Evolutionary conservation across 2,113 vertebrate genomes (phyloP).

Genomic region (Chloroceryle aenea): DNA sequence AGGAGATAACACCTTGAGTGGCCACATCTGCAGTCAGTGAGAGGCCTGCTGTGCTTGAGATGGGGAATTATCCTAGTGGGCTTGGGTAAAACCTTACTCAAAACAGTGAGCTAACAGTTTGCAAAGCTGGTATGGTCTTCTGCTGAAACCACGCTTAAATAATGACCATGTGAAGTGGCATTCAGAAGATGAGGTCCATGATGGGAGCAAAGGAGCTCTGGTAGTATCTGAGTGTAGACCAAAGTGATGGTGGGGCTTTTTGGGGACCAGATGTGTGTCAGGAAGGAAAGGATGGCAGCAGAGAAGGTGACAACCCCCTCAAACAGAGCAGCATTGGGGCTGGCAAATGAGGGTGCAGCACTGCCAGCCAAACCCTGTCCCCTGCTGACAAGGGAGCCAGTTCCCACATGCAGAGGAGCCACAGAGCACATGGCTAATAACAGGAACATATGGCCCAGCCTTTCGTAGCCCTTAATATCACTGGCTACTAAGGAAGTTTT

Average conservation of each 20-base stretch:
- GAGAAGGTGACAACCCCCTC: neutral
- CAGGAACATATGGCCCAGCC: neutral
- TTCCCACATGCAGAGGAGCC: neutral
- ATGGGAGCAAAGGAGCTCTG: accelerated
- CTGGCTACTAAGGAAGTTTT: accelerated
- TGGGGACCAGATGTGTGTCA: neutral
- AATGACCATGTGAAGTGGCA: accelerated
- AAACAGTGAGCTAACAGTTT: neutral
- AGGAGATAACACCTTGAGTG: neutral
- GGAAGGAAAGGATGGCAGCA: neutral
- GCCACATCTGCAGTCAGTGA: neutral
- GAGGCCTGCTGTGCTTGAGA: neutral
- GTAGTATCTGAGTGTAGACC: neutral
- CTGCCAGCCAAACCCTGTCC: neutral
- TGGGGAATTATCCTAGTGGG: neutral
- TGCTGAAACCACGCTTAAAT: neutral
- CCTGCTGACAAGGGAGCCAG: neutral
- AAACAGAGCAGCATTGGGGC: neutral
- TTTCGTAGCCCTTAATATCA: neutral
- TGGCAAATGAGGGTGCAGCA: neutral
- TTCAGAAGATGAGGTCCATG: neutral
- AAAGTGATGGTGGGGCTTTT: neutral
- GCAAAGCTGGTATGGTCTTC: neutral
- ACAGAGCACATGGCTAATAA: neutral
- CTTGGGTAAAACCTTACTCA: neutral